These are phyloP conservation scores for human DNA, from an alignment of 2,113 vertebrate genomes.

Conservation along the genomic window DNA sequence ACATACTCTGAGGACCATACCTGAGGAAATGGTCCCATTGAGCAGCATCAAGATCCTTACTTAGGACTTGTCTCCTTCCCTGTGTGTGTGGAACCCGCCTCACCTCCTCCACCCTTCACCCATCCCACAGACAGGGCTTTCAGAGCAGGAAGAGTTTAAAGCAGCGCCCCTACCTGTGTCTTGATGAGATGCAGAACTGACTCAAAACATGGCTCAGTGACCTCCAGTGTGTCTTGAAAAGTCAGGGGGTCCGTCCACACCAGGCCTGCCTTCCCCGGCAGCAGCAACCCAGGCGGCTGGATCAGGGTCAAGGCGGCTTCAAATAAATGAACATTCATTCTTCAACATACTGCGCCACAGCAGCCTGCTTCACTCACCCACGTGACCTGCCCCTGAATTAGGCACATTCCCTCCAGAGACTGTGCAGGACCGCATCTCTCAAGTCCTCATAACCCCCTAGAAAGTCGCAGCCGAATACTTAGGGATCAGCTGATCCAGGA, in stretches of 20 bases:
- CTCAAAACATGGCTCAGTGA: neutral
- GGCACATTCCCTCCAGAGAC: neutral
- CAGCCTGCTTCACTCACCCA: neutral
- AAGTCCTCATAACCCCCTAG: neutral
- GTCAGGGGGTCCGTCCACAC: neutral
- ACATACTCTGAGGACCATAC: neutral
- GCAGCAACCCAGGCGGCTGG: neutral
- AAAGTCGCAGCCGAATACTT: neutral
- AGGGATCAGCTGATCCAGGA: neutral
- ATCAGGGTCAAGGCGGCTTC: neutral
- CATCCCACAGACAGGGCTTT: neutral
- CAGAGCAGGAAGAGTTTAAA: neutral
- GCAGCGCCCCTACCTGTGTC: neutral
- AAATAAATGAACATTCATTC: neutral
- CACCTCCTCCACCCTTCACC: neutral
- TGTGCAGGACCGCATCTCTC: neutral
- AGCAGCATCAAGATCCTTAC: neutral
- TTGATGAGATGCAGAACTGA: neutral
- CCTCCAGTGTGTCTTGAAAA: neutral
- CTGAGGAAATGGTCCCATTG: neutral
- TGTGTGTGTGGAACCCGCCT: fast-evolving
- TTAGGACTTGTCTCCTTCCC: neutral
- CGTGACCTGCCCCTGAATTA: neutral
- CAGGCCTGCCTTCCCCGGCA: neutral
- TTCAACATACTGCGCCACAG: neutral